Evolutionary conservation across 1,140 invertebrate species (phyloP).

Genomic region (Episyrphus balteatus): DNA sequence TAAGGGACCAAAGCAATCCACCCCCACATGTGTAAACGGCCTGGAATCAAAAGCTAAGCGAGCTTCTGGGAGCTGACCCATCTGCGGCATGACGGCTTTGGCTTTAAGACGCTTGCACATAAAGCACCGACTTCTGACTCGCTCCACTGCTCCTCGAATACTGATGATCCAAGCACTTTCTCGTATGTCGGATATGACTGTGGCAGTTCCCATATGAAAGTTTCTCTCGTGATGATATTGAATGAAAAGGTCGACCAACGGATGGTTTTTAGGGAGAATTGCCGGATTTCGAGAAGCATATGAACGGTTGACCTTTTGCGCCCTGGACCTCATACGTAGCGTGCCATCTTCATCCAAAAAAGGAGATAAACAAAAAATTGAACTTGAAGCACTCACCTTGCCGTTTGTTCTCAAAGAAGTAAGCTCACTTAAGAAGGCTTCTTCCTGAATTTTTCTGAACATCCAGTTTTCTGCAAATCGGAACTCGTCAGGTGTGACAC

Average conservation of each 20-base stretch:
- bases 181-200: not conserved
- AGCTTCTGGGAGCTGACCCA: slow-evolving; percentile 8
- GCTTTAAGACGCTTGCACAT: not conserved
- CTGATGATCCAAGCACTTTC: slow-evolving; percentile 11
- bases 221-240: not conserved
- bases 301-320: not conserved
- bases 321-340: not conserved
- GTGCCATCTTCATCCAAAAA: too few relatives aligned
- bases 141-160: slow-evolving; percentile 2
- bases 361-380: too few relatives aligned
- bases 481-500: not conserved
- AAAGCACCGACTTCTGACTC: not conserved
- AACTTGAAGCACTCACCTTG: too few relatives aligned
- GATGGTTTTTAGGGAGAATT: not conserved
- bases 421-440: too few relatives aligned
- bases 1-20: slow-evolving; percentile 20
- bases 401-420: too few relatives aligned
- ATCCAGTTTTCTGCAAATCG: too few relatives aligned
- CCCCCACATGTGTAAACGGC: slow-evolving; percentile 9
- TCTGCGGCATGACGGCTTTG: slow-evolving; percentile 7
- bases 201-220: not conserved
- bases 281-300: not conserved
- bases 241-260: not conserved
- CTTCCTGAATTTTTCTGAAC: too few relatives aligned
- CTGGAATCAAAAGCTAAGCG: slow-evolving; percentile 10